Evolutionary conservation across 2,797 vertebrate species (phyloP).

Genomic region (Poeciliopsis gracilis): DNA sequence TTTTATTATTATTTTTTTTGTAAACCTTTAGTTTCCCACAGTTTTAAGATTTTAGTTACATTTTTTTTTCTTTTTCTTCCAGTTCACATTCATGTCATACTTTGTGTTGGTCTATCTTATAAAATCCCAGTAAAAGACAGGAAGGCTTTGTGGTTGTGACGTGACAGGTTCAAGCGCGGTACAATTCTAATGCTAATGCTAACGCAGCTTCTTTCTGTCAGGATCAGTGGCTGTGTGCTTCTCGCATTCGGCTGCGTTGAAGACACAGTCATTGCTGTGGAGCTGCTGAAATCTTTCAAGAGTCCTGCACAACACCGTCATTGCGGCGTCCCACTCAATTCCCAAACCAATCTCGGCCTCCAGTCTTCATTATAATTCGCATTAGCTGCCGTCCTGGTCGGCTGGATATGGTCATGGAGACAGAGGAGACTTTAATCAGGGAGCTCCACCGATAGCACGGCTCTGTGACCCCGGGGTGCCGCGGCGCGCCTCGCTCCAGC

Average conservation of each 20-base stretch:
- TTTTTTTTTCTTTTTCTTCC: neutral
- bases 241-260: neutral
- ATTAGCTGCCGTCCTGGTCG: constrained; percentile 36
- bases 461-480: constrained; percentile 45
- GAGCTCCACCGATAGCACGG: constrained; percentile 22
- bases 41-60: neutral
- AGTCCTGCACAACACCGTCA: neutral
- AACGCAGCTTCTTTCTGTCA: neutral
- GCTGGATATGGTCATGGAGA: constrained; percentile 52
- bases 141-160: neutral
- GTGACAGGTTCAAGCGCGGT: neutral
- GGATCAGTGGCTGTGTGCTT: neutral
- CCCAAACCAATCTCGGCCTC: constrained; percentile 36
- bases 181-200: neutral
- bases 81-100: neutral
- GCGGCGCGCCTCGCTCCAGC: constrained; percentile 28
- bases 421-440: constrained; percentile 55
- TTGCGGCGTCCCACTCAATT: constrained; percentile 11
- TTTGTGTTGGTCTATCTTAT: neutral
- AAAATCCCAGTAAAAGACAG: neutral
- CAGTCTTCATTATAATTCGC: constrained; percentile 52
- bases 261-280: neutral
- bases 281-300: neutral
- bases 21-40: neutral
- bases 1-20: no score